Percentiles rank a stretch among this genome's conserved stretches.
These are phyloP conservation scores for Alouatta palliata DNA, from an alignment of 2,113 vertebrate genomes.

Conservation along the genomic window DNA sequence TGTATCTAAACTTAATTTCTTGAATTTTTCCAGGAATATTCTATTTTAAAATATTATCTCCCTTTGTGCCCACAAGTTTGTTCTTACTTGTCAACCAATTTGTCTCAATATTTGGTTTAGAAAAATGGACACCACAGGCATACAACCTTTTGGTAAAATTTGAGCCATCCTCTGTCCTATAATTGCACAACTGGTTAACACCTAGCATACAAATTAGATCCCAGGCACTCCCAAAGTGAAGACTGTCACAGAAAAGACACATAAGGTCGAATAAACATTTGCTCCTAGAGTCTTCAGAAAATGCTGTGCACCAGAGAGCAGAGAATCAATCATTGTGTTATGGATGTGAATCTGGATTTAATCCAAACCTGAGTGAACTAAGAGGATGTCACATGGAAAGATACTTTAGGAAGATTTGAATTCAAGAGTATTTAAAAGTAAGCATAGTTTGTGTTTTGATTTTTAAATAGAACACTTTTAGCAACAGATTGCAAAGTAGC, in stretches of 20 bases:
- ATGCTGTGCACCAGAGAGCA: slow-evolving; percentile 36
- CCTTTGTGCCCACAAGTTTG: background rate
- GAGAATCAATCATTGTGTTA: slow-evolving; percentile 65
- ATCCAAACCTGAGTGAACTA: slow-evolving; percentile 48
- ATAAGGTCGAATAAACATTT: slow-evolving; percentile 71
- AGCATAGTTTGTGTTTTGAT: slow-evolving; percentile 30
- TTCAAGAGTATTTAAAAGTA: slow-evolving; percentile 6
- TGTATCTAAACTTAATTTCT: background rate
- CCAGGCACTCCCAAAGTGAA: slow-evolving; percentile 44
- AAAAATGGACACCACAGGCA: slow-evolving; percentile 12
- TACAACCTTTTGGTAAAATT: slow-evolving; percentile 1
- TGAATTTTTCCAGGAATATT: background rate
- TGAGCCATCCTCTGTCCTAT: background rate
- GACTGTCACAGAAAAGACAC: background rate
- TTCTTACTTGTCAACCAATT: slow-evolving; percentile 36
- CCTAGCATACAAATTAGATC: slow-evolving; percentile 55
- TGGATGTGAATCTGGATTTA: slow-evolving; percentile 56
- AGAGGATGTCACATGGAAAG: slow-evolving; percentile 18
- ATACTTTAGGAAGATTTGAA: slow-evolving; percentile 51
- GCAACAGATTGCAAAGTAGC: slow-evolving; percentile 32
- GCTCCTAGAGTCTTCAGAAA: slow-evolving; percentile 54
- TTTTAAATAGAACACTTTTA: slow-evolving; percentile 35
- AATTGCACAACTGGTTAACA: background rate
- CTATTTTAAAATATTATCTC: slow-evolving; percentile 19
- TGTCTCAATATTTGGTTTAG: slow-evolving; percentile 35